Base-by-base conservation (phyloP, 2,113 vertebrate genomes). In the Pedionomus torquatus region DNA sequence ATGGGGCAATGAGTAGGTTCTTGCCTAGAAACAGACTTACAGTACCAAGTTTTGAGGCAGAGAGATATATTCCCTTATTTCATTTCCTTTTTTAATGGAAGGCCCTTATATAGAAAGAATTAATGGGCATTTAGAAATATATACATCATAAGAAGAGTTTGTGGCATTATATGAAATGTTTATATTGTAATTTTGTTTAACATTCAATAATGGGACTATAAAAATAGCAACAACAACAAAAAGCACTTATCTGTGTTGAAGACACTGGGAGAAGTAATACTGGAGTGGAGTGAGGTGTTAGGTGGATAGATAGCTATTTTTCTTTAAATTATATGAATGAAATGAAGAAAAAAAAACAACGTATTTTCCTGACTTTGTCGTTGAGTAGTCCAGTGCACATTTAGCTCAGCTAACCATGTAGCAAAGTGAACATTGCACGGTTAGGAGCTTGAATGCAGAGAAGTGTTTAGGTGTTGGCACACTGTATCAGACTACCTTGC, bases 1-100 rank as follows among this genome's bases (percentile, higher is more conserved):
- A 58, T 87, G 69, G 71, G 28, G 75, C 92, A 92, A 54, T 72
- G 46, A 87, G 86, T 79, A 97, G 17, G 46, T 89, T 82, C 90
- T 91, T 87, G 65, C 57, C 61, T 87, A 82, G 86, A 72, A 96
- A 94, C 61, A 89, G 70, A 92, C 76, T 84, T 90, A 49, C 28
- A 49, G 70, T 89, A 84, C 52, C 82, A 92, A 96, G 44, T 37
- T 85, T 84, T 91, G 63, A 87, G 33, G 57, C 49, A 76, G 31
- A 91, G 25, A 64, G 43, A 81, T 25, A 65, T 15, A 87, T 64
- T 92, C 31, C 28, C 21, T 65, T 89, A 64, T 83, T 95, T 84
- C 1, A 25, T 63, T 80, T 48, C 5, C 57, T 76, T 83, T 83
- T 89, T 76, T 20, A 95, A 69, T 76, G 52, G 49, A 69, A 96